These are phyloP conservation scores for Mesitornis unicolor DNA, from an alignment of 2,113 vertebrate genomes.

Conservation along the genomic window DNA sequence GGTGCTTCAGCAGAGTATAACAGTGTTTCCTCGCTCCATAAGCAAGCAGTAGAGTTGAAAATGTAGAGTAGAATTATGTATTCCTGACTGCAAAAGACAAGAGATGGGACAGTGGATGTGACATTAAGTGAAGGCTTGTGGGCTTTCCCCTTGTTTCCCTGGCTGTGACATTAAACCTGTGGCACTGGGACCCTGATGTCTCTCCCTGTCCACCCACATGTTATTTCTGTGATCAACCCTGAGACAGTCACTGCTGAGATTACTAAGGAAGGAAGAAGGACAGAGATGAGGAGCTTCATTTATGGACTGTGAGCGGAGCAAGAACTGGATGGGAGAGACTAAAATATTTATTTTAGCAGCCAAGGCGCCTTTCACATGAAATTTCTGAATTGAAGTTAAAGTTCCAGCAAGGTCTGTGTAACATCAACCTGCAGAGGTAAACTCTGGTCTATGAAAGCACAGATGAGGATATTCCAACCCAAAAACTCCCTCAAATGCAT, in stretches of 20 bases:
- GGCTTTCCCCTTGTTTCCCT: not conserved
- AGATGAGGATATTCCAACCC: not conserved
- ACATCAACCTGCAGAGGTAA: not conserved
- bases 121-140: not conserved
- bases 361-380: not conserved
- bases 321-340: not conserved
- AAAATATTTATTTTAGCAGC: not conserved
- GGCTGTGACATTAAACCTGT: not conserved
- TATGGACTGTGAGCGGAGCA: not conserved
- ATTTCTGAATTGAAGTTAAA: not conserved
- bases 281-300: not conserved
- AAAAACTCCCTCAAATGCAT: not conserved
- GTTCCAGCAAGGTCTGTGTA: not conserved
- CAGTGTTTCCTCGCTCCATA: not conserved
- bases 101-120: not conserved
- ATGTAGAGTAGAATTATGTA: accelerated
- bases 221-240: not conserved
- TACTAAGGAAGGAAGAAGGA: not conserved
- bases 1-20: not conserved
- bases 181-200: not conserved
- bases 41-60: not conserved
- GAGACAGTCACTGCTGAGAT: accelerated
- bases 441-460: not conserved
- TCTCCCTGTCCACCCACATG: not conserved
- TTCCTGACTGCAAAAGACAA: not conserved